Conservation (phyloP, 2,797 vertebrate species). For the Aldrovandia affinis region DNA sequence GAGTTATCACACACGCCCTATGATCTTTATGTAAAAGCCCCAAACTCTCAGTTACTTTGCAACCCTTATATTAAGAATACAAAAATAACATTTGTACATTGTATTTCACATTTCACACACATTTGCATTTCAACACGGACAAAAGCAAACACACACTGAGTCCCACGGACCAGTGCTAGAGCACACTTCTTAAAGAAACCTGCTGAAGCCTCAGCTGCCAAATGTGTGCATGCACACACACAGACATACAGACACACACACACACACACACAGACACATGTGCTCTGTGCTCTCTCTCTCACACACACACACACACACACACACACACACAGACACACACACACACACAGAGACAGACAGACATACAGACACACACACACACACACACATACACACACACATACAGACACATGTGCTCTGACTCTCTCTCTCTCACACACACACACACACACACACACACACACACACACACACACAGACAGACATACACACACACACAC, state of each 20-base stretch:
- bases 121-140: no score
- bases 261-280: background rate
- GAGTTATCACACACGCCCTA: no score
- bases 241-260: background rate
- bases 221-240: background rate
- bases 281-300: background rate
- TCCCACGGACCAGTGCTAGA: no score
- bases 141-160: background rate
- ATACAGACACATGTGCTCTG: background rate
- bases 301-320: background rate
- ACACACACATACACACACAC: background rate
- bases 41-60: no score
- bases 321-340: background rate
- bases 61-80: no score
- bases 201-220: no score
- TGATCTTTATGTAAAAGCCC: no score
- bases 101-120: no score
- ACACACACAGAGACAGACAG: background rate
- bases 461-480: background rate
- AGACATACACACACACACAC: no score
- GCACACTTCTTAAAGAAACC: no score
- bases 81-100: no score
- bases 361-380: background rate
- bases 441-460: background rate
- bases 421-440: background rate